Evolutionary conservation across 1,140 invertebrate species (phyloP).

Genomic region (Hylaeus volcanicus): DNA sequence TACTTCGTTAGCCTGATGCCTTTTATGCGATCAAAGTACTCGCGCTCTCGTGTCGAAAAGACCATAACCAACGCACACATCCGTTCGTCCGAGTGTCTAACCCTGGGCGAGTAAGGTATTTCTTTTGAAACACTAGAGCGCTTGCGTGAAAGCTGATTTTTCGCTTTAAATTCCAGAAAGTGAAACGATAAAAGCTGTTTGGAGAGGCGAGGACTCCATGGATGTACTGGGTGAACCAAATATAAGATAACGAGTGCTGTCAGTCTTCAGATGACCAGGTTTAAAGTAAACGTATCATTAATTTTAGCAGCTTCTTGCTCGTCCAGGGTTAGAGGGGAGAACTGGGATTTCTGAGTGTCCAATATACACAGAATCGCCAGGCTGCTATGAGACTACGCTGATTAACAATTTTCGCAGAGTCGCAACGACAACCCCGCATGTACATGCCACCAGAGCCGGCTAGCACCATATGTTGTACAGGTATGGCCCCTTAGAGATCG

Average conservation of each 20-base stretch:
- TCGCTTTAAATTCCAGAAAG: too few species aligned
- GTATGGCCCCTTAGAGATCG: conserved; percentile 4
- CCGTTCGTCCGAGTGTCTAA: conserved; percentile 7
- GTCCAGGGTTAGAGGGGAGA: too few species aligned
- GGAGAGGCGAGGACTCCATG: too few species aligned
- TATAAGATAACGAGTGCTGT: too few species aligned
- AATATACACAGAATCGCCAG: neutral
- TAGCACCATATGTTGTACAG: conserved; percentile 71
- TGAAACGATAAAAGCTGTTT: too few species aligned
- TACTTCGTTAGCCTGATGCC: neutral
- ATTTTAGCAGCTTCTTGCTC: too few species aligned
- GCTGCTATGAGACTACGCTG: neutral
- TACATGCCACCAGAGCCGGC: conserved; percentile 75
- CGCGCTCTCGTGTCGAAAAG: neutral
- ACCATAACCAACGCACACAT: neutral
- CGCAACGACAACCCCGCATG: conserved; percentile 75
- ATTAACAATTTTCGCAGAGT: neutral
- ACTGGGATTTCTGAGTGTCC: neutral
- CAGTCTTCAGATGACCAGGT: too few species aligned
- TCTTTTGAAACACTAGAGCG: too few species aligned
- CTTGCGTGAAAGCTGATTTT: too few species aligned
- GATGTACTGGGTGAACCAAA: too few species aligned
- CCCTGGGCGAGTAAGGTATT: too few species aligned
- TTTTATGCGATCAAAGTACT: neutral
- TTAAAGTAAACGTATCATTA: too few species aligned